A percentile compares a stretch with the other conserved stretches of the same genome.
phyloP scores from a whole-genome alignment of 2,113 vertebrate species.

The Xenus cinereus region DNA sequence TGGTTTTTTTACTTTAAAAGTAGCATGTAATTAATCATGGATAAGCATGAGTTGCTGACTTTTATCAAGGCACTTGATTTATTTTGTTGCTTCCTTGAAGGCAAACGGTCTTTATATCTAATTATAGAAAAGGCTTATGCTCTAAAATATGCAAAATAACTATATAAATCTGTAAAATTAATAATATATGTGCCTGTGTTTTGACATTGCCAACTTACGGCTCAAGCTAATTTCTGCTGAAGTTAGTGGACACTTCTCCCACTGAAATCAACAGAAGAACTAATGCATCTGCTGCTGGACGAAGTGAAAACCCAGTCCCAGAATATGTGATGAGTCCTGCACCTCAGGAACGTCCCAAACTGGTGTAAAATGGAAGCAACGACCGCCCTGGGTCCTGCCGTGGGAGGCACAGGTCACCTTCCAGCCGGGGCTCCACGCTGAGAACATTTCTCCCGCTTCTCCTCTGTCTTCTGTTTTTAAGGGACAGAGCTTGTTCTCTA shows the following conservation, averaged over 20 bases:
- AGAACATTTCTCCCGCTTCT: background rate
- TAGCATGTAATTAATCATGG: background rate
- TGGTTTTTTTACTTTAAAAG: background rate
- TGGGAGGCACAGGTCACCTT: background rate
- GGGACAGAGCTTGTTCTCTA: background rate
- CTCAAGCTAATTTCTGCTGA: background rate
- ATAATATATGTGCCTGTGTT: background rate
- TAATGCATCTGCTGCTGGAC: background rate
- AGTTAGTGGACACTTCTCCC: background rate
- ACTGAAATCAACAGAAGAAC: background rate
- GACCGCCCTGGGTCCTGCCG: accelerated
- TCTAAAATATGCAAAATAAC: background rate
- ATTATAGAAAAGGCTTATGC: background rate
- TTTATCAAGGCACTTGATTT: background rate
- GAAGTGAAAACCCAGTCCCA: background rate
- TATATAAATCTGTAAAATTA: background rate
- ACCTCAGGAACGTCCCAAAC: background rate
- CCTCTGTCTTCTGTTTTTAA: background rate
- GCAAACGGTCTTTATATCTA: background rate
- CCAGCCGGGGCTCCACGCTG: background rate
- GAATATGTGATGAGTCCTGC: background rate
- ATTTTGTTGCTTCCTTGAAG: background rate
- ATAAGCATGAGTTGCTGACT: background rate
- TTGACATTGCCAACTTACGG: background rate
- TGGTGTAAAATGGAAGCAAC: background rate